Evolutionary conservation across 1,140 invertebrate species (phyloP), one percentile per base, ranked within the genome.

Genomic region (Drosophila rhopaloa): DNA sequence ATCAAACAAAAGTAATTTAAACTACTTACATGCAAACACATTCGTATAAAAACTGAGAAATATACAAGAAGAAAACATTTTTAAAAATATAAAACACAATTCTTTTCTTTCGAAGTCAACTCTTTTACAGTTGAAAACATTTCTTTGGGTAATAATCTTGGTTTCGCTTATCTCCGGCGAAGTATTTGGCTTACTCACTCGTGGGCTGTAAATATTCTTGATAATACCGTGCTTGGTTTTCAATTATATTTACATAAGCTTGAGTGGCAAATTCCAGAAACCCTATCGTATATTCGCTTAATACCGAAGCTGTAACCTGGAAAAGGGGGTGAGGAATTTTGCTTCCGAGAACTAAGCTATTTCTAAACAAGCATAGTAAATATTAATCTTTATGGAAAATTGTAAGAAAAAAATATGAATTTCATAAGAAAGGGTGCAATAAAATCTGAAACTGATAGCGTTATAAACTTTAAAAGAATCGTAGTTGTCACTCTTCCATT

Each of bases 41-140:
- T 65, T 73, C 57, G 72, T 74, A 61, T 58, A 48, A 67, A 67
- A 61, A 60, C 51, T 55, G 59, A 57, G 47, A 82, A 75, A 61
- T 81, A 81, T 76, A 72, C 72, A 72, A 50, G 40, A 46, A 62
- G 51, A 50, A 71, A 65, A 16, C 29, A 71, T 71, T 79, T 81
- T 68, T 59, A 14, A 75, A 82, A 78, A 81, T 67, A 66, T 40
- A 62, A 73, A 53, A 40, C 43, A 9, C 32, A 13, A 54, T 24
- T 63, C 50, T 67, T 76, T 82, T 55, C 11, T 60, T 59, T 74
- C 16, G 7, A 40, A 13, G 27, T 4, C 2, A 50, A 41, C 13
- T 24, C 4, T 41, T n/a, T 62, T 47, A 9, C 37, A 54, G 37
- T 10, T 27, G 38, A 24, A 13, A 24, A 38, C 0, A 2, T 14